Base-by-base conservation (phyloP, 1,140 invertebrate species). In the Latrodectus geometricus region DNA sequence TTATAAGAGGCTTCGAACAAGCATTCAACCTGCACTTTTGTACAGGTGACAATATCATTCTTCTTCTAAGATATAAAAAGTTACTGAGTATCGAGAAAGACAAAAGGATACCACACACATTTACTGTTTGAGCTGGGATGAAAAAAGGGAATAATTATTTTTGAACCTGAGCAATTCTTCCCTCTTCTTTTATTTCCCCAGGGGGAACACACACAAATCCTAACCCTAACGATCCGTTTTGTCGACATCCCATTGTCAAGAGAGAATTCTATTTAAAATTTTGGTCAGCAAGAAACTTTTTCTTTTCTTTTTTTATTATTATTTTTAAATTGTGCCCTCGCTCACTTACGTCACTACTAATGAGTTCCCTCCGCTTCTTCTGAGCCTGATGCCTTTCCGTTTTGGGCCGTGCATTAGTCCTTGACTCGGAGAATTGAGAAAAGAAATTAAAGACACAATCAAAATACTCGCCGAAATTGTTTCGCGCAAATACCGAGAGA, bases 241-340 rank as follows among this genome's bases (percentile, higher is more conserved):
- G 52, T 56, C 68, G 69, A 49, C 72, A 49, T 76, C 61, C 61
- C 72, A 75, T 76, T 84, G 72, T 75, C 49, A 21, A 74, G 23
- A 52, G 73, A 76, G 61, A 76, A 23, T 86, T 86, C 83, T 86
- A 86, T 86, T 86, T 86, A 86, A 86, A 86, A 86, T 70, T 86
- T 86, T 86, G 83, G 83, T 86, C 83, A 86, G 83, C 75, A 78
- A 78, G 65, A 84, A 48, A 77, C 77, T 86, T 78, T 86, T 35
- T 35, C 35, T 35, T 35, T 35, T 35, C 35, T 35, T 35, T 35
- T 35, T 35, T 35, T 35, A 35, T 35, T 35, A 35, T 49, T 86
- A 86, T 86, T 86, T 86, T 86, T 86, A 86, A 86, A 77, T 78
- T 74, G 20, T 78, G 74, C 79, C 79, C 79, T 81, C 66, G 48